These are phyloP conservation scores for Caenorhabditis doughertyi DNA, from an alignment of 2,888 invertebrate species.

Conservation along the genomic window DNA sequence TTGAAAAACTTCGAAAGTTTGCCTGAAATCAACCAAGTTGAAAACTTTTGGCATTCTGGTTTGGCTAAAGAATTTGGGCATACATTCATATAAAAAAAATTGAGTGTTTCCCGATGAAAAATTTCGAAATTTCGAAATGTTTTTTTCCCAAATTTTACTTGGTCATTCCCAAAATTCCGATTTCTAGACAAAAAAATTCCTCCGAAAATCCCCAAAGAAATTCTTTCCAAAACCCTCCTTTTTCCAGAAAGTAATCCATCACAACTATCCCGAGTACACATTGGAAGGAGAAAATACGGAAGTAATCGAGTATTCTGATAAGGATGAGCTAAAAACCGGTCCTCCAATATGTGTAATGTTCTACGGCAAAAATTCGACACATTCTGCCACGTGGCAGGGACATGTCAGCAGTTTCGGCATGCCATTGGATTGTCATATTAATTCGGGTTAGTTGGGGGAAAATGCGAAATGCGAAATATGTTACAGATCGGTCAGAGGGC, in stretches of 20 bases:
- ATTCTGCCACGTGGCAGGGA: slow-evolving; percentile 48
- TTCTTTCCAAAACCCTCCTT: neutral
- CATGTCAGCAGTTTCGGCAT: slow-evolving; percentile 33
- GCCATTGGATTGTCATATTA: slow-evolving; percentile 38
- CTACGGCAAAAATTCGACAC: slow-evolving; percentile 35
- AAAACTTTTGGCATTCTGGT: too few species aligned
- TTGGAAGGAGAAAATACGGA: neutral
- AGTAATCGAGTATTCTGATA: neutral
- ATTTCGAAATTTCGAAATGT: too few species aligned
- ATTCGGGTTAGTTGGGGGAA: neutral
- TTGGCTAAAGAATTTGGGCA: too few species aligned
- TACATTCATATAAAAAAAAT: too few species aligned
- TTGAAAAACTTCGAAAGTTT: too few species aligned
- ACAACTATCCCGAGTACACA: slow-evolving; percentile 9
- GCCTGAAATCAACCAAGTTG: too few species aligned
- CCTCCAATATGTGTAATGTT: slow-evolving; percentile 38
- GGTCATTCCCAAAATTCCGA: too few species aligned
- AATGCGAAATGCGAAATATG: neutral
- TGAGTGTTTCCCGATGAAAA: too few species aligned
- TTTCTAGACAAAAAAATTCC: too few species aligned
- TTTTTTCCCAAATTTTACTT: too few species aligned
- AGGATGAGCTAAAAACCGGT: slow-evolving; percentile 14
- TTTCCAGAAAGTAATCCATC: slow-evolving; percentile 12
- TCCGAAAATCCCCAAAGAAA: too few species aligned
- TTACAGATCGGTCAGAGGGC: too few species aligned